Percentiles rank a stretch among this genome's conserved stretches.
These are phyloP conservation scores for Megatriorchis doriae DNA, from an alignment of 2,113 vertebrate species.

Conservation along the genomic window DNA sequence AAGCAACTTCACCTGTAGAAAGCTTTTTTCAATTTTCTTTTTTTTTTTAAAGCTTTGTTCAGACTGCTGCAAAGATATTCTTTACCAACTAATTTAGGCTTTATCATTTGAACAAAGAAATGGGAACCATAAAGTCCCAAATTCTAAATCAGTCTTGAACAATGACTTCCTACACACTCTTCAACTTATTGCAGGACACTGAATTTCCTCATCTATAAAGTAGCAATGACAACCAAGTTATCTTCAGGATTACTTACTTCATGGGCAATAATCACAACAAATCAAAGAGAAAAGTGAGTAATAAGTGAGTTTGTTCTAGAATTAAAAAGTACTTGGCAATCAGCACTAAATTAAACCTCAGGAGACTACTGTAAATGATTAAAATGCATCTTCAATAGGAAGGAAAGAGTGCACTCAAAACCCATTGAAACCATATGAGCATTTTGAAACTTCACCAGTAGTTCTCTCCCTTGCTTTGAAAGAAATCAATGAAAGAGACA, in stretches of 20 bases:
- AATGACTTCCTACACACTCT: background rate
- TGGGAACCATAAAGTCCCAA: background rate
- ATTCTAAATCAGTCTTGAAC: background rate
- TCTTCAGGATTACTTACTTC: background rate
- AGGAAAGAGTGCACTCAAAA: background rate
- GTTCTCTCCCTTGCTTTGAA: background rate
- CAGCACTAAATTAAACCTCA: slow-evolving; percentile 12
- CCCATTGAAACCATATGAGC: background rate
- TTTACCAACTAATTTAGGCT: background rate
- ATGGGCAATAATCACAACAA: background rate
- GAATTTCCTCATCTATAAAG: background rate
- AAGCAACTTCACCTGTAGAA: background rate
- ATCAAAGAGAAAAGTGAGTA: background rate
- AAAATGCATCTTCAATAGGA: background rate
- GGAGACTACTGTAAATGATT: background rate
- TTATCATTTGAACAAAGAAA: background rate
- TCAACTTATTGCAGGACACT: background rate
- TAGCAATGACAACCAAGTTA: background rate
- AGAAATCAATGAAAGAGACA: background rate
- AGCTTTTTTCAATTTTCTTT: background rate
- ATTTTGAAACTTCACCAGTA: background rate
- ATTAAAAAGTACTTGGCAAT: slow-evolving; percentile 18
- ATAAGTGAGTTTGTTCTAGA: background rate
- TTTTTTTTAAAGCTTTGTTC: background rate
- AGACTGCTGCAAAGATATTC: background rate